phyloP scores from a whole-genome alignment of 2,888 invertebrate genomes.

The Vanessa cardui region DNA sequence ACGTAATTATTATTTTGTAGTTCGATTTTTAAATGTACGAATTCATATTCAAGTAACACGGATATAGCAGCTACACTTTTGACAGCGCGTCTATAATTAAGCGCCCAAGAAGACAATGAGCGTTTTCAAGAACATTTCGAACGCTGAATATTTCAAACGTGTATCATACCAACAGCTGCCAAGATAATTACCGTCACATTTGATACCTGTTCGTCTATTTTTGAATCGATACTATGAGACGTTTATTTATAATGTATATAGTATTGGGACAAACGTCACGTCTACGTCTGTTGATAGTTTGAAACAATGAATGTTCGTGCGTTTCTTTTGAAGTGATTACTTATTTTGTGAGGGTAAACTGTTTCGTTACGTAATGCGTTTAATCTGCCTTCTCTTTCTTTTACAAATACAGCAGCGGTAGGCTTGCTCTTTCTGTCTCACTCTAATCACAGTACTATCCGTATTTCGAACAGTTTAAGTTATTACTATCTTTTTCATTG shows the following conservation, averaged over 20 bases:
- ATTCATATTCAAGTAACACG: neutral
- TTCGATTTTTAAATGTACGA: neutral
- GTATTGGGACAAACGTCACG: no score
- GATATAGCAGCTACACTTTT: constrained; percentile 4
- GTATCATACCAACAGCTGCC: constrained; percentile 45
- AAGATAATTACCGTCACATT: constrained; percentile 45
- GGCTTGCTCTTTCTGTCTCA: no score
- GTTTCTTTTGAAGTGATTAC: no score
- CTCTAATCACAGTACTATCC: no score
- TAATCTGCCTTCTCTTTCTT: no score
- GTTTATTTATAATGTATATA: constrained; percentile 11
- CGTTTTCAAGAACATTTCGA: constrained; percentile 19
- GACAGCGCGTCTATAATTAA: constrained; percentile 26
- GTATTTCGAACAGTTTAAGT: no score
- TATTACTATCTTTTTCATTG: no score
- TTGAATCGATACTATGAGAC: constrained; percentile 30
- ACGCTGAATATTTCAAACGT: constrained; percentile 36
- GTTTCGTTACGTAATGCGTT: no score
- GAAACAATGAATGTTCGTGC: no score
- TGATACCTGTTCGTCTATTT: constrained; percentile 40
- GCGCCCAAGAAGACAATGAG: constrained; percentile 28
- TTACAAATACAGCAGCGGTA: no score
- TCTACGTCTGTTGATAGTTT: no score
- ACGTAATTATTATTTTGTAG: neutral
- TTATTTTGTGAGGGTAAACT: no score